Percentiles rank a stretch among this genome's conserved stretches.
Evolutionary conservation across 1,140 invertebrate species (phyloP).

Genomic region (Caenorhabditis briggsae): DNA sequence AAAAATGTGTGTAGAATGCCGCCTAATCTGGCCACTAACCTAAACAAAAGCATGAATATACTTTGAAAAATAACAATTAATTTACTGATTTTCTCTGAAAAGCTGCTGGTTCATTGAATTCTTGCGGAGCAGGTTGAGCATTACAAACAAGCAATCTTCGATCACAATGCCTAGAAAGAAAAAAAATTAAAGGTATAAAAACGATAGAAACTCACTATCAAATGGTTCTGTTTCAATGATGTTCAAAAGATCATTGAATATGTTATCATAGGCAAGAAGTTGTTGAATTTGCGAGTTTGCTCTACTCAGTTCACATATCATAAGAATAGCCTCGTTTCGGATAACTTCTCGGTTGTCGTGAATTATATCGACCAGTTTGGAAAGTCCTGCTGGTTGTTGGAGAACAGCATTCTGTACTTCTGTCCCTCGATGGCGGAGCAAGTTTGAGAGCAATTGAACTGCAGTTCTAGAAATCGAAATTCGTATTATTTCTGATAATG

Average conservation of each 20-base stretch:
- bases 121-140: conserved; percentile 92
- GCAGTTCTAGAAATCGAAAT: conserved; percentile 78
- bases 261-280: conserved; percentile 99
- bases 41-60: conserved; percentile 57
- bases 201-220: conserved; percentile 84
- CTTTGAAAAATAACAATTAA: conserved; percentile 3
- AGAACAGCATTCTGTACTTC: conserved; percentile 95
- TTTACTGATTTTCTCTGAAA: conserved; percentile 89
- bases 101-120: conserved; percentile 98
- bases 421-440: conserved; percentile 85
- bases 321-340: conserved; percentile 90
- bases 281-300: conserved; percentile 97
- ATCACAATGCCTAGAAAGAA: conserved; percentile 86
- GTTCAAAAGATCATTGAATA: conserved; percentile 93
- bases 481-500: neutral
- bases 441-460: conserved; percentile 86
- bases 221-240: conserved; percentile 91
- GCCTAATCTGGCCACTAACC: conserved; percentile 89
- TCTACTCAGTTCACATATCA: conserved; percentile 93
- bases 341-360: conserved; percentile 94
- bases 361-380: conserved; percentile 95
- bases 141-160: conserved; percentile 94
- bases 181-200: neutral
- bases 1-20: conserved; percentile 83
- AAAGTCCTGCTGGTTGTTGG: conserved; percentile 95